A percentile compares a stretch with the other conserved stretches of the same genome.
Evolutionary conservation across 2,888 invertebrate species (phyloP).

Genomic region (Orthonevra nobilis): DNA sequence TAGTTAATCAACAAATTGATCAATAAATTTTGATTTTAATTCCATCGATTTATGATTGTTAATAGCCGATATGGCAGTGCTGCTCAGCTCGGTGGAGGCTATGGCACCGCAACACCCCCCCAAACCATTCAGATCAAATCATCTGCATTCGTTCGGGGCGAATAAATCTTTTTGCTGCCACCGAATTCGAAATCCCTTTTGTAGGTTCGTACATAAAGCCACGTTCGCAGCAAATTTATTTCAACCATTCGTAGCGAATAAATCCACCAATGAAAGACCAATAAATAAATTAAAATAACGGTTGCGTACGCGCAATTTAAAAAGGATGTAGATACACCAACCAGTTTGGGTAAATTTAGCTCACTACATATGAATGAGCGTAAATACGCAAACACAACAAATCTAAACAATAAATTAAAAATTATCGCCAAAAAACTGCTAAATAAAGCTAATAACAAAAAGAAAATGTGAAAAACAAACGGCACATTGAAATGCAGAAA

Average conservation of each 20-base stretch:
- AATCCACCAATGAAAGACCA: slow-evolving; percentile 79
- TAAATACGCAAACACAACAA: slow-evolving; percentile 57
- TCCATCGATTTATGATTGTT: slow-evolving; percentile 71
- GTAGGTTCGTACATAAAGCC: slow-evolving; percentile 24
- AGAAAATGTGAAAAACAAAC: not conserved
- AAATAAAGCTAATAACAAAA: slow-evolving; percentile 14
- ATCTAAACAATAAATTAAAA: slow-evolving; percentile 69
- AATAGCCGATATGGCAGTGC: slow-evolving; percentile 50
- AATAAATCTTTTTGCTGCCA: slow-evolving; percentile 66
- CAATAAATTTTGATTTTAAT: slow-evolving; percentile 71
- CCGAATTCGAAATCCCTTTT: slow-evolving; percentile 67
- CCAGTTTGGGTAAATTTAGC: not conserved
- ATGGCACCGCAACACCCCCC: not conserved
- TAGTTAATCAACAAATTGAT: slow-evolving; percentile 71
- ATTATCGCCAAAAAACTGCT: slow-evolving; percentile 42
- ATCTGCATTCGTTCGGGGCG: slow-evolving; percentile 64
- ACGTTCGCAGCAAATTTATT: slow-evolving; percentile 62
- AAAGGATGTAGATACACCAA: slow-evolving; percentile 47
- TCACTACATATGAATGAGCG: not conserved
- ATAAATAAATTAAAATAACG: slow-evolving; percentile 80
- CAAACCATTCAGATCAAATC: slow-evolving; percentile 50
- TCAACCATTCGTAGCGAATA: slow-evolving; percentile 76
- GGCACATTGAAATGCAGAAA: slow-evolving; percentile 23
- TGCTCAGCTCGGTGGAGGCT: not conserved
- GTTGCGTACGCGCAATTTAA: slow-evolving; percentile 71